Base-by-base conservation (phyloP, 2,797 vertebrate genomes). In the Coendou prehensilis region DNA sequence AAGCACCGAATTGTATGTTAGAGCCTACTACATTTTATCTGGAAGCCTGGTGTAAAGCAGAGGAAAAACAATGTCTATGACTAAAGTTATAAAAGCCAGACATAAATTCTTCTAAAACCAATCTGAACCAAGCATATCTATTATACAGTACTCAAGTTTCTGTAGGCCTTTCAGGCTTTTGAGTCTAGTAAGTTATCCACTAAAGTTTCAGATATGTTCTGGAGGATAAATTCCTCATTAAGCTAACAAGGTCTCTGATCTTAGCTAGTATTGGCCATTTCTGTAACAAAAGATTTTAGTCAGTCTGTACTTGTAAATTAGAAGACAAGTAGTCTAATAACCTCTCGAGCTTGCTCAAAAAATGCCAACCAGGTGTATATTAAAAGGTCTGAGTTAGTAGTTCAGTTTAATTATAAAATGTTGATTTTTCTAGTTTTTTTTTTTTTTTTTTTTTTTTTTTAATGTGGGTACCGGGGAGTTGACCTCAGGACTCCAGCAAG, bases 1-100 rank as follows among this genome's bases (percentile, higher is more conserved):
- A 95, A 89, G 57, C 71, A 93, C 61, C 92, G 92, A 92, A 95
- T 63, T 54, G 57, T 90, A 97, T 33, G 79, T 81, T 54, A 96
- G 52, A 92, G 67, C 37, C 63, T 93, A 71, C 41, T 52, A 61
- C 81, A 87, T 71, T 64, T 87, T 80, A 92, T 28, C 41, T 92
- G 81, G 59, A 91, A 93, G 54, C 18, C n/a, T 57, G 52, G 67
- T 67, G 14, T 61, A 87, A 95, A 10, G 45, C 56, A 84, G 14
- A 67, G 13, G 26, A 9, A 45, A 87, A 91, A 80, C 8, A 79
- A 96, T 64, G 87, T 10, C n/a, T 69, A n/a, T 90, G 78, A 63
- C 33, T 84, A 50, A 59, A 47, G 33, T 54, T 56, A 87, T 54
- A 76, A 61, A 91, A 61, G 26, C 37, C 23, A 83, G 15, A 52